Base-by-base conservation (phyloP, 2,113 vertebrate genomes). In the Rana temporaria region DNA sequence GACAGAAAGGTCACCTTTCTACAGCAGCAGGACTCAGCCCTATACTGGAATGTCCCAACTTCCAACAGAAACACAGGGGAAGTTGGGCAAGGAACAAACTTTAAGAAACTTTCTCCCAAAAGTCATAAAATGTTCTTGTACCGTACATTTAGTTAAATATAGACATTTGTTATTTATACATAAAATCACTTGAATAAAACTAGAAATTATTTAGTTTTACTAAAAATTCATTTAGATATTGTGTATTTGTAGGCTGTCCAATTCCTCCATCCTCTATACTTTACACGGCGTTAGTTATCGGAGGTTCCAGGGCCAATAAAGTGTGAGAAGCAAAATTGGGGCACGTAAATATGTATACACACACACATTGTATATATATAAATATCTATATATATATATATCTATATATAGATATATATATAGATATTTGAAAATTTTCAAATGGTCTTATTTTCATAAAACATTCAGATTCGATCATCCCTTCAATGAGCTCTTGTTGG, bases 111-210 rank as follows among this genome's bases (percentile, higher is more conserved):
- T 65, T 66, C 57, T 74, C 55, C 72, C 52, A 76, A 82, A 74
- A 82, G 63, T 82, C 81, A 75, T 74, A 76, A 68, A 82, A 76
- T 82, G 75, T 74, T 82, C 70, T 60, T 64, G 81, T 82, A 82
- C 72, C 81, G 81, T 82, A 93, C 90, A 91, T 92, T 93, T 94
- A 93, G 92, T 95, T 95, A 94, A 95, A 95, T 94, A 95, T 94
- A 95, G 94, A 94, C 91, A 93, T 94, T 94, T 93, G 94, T 94
- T 94, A 95, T 94, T 93, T 95, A 91, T 93, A 94, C 93, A 94
- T 93, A 94, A 94, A 95, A 92, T 88, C 65, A 90, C 85, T 92
- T 93, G 91, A 90, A 91, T 90, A 94, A 94, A 92, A 92, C 93
- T 94, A 93, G 94, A 92, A 95, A 92, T 91, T 91, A 92, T 92